phyloP scores from a whole-genome alignment of 2,888 invertebrate genomes.

The Megastigmus dorsalis region DNA sequence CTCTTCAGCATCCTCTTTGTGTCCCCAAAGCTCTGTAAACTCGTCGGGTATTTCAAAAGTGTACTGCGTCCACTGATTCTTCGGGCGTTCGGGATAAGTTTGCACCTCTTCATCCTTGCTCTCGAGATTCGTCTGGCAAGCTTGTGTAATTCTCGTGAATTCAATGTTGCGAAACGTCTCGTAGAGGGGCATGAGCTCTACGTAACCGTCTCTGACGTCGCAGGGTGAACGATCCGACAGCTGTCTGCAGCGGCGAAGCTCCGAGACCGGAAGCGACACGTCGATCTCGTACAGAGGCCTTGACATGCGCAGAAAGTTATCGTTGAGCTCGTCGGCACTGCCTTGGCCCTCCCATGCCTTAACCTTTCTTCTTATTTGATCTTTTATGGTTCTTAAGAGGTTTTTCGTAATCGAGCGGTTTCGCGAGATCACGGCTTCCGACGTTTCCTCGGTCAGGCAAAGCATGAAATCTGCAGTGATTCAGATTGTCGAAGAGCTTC shows the following conservation, averaged over 20 bases:
- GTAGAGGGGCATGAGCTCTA: constrained; percentile 76
- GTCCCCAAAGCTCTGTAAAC: constrained; percentile 37
- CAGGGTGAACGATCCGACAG: constrained; percentile 74
- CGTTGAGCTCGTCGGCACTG: constrained; percentile 80
- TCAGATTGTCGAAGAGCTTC: too few species aligned
- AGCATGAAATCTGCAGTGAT: constrained; percentile 30
- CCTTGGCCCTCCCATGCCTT: constrained; percentile 79
- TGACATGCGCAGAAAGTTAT: constrained; percentile 75
- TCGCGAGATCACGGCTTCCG: constrained; percentile 69
- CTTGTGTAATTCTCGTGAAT: constrained; percentile 77
- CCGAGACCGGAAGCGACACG: constrained; percentile 57
- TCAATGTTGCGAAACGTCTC: constrained; percentile 77
- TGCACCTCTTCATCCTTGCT: constrained; percentile 63
- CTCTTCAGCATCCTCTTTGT: constrained; percentile 31
- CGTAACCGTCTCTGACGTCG: constrained; percentile 80
- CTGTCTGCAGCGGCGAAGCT: constrained; percentile 33
- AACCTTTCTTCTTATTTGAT: constrained; percentile 77
- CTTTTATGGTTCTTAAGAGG: constrained; percentile 64
- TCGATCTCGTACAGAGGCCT: constrained; percentile 81
- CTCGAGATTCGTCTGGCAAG: constrained; percentile 78
- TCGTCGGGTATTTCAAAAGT: constrained; percentile 54
- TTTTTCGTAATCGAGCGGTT: constrained; percentile 59
- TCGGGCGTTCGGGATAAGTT: constrained; percentile 68
- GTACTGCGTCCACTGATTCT: constrained; percentile 71
- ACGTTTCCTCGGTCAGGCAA: constrained; percentile 78